Conservation (phyloP, 2,113 vertebrate species). For the Meleagris gallopavo region DNA sequence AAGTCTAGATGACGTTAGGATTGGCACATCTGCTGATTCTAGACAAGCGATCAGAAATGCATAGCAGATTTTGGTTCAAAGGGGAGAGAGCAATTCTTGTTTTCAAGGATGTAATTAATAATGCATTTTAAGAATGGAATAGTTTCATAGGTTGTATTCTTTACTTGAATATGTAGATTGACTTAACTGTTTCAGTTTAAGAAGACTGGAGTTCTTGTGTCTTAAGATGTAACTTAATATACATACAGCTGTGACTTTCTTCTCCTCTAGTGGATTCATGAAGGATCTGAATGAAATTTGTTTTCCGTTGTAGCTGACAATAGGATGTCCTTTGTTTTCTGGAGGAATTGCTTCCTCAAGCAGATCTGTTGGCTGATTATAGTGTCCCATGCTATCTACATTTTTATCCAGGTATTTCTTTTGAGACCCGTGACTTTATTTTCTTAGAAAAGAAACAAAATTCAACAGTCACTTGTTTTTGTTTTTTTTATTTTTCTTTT, state of each 20-base stretch:
- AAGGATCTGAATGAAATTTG: not conserved
- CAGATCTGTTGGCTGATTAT: not conserved
- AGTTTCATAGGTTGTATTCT: not conserved
- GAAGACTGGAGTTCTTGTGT: not conserved
- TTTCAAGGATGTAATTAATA: not conserved
- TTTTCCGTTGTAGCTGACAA: not conserved
- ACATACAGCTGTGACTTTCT: not conserved
- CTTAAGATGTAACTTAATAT: not conserved
- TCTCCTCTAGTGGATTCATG: not conserved
- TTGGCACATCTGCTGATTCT: not conserved
- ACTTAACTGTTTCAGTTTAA: not conserved
- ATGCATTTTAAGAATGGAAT: not conserved
- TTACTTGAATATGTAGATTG: not conserved
- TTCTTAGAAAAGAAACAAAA: not conserved
- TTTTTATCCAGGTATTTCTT: not conserved
- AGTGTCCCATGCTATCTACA: not conserved
- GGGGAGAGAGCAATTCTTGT: not conserved
- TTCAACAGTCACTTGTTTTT: not conserved
- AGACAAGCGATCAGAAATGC: not conserved
- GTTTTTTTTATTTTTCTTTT: not conserved
- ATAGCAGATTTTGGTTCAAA: not conserved
- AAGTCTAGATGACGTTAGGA: not conserved
- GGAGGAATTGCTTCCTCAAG: not conserved
- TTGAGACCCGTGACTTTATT: not conserved
- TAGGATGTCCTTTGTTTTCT: not conserved